A percentile compares a stretch with the other conserved stretches of the same genome.
Evolutionary conservation across 2,797 vertebrate genomes (phyloP).

Genomic region (Gastrophryne carolinensis): DNA sequence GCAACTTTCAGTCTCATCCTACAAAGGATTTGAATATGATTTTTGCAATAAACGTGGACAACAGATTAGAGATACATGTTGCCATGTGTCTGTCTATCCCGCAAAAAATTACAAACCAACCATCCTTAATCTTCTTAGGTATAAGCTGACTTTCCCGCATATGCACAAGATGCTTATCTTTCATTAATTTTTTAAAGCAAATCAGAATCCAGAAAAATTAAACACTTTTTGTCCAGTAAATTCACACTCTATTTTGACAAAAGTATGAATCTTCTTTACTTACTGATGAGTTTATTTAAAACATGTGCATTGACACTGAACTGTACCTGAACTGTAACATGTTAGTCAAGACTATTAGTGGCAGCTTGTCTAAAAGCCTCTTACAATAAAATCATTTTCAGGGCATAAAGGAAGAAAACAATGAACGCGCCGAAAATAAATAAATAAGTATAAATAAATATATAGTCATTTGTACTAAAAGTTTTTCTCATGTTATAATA

Average conservation of each 20-base stretch:
- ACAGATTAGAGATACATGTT: background rate
- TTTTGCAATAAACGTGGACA: background rate
- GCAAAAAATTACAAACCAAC: background rate
- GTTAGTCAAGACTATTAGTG: too few species aligned
- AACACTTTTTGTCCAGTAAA: background rate
- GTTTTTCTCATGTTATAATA: too few species aligned
- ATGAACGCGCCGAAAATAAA: too few species aligned
- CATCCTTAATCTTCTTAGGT: constrained; percentile 18
- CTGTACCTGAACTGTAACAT: too few species aligned
- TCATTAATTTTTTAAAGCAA: background rate
- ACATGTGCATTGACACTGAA: too few species aligned
- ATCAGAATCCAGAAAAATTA: background rate
- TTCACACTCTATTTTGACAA: background rate
- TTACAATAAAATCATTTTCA: background rate
- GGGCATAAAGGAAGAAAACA: background rate
- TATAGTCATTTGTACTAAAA: too few species aligned
- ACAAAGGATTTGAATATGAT: background rate
- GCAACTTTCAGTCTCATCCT: background rate
- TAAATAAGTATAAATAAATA: background rate
- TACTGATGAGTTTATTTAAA: too few species aligned
- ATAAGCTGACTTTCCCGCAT: constrained; percentile 5
- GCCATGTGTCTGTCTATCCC: background rate
- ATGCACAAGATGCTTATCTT: constrained; percentile 1
- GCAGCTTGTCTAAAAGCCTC: background rate
- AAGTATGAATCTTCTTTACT: too few species aligned